Evolutionary conservation across 2,113 vertebrate genomes (phyloP).

Genomic region (Gopherus flavomarginatus): DNA sequence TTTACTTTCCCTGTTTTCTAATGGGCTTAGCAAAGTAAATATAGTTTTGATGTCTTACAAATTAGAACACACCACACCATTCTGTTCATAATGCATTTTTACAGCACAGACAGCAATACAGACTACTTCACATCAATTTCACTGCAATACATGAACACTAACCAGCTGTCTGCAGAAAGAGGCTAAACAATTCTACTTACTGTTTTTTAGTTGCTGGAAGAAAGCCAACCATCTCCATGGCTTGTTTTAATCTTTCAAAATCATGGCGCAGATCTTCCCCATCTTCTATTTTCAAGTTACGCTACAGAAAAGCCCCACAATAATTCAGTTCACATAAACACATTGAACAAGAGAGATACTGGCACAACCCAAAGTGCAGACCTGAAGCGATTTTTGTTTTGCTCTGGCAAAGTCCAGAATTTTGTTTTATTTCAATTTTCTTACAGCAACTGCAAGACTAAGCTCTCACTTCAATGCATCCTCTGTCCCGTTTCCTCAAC

Average conservation of each 20-base stretch:
- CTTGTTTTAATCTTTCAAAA: constrained; percentile 96
- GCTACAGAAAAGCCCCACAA: constrained; percentile 71
- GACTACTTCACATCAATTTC: not conserved
- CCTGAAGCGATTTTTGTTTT: not conserved
- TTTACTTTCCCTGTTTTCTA: not conserved
- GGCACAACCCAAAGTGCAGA: not conserved
- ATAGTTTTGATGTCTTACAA: not conserved
- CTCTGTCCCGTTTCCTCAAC: not conserved
- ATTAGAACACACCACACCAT: fast-evolving
- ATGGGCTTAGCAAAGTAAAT: not conserved
- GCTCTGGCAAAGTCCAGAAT: not conserved
- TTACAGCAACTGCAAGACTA: not conserved
- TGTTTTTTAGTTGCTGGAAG: constrained; percentile 95
- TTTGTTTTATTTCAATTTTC: not conserved
- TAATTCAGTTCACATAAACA: not conserved
- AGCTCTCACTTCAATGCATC: not conserved
- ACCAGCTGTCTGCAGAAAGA: not conserved
- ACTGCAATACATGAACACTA: not conserved
- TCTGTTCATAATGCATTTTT: not conserved
- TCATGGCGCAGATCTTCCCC: constrained; percentile 95
- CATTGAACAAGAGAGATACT: not conserved
- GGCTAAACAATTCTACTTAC: constrained; percentile 77
- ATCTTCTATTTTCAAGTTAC: constrained; percentile 98
- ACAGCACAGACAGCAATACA: not conserved
- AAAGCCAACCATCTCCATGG: constrained; percentile 99